A percentile compares a stretch with the other conserved stretches of the same genome.
Conservation (phyloP, 1,140 invertebrate species). For the Pectinophora gossypiella region DNA sequence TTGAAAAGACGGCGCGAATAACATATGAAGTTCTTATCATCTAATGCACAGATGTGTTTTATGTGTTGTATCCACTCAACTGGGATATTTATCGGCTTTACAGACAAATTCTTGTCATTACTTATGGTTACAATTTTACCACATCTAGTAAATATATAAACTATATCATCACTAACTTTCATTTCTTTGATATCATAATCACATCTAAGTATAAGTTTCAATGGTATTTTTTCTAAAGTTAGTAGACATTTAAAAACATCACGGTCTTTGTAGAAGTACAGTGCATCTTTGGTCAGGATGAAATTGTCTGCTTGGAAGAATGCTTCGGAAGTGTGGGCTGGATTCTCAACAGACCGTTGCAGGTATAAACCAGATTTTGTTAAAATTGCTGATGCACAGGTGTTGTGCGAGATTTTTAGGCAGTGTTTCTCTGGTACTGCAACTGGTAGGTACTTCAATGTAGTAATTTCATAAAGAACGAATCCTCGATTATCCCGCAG, state of each 20-base stretch:
- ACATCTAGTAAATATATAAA: constrained; percentile 51
- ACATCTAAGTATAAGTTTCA: constrained; percentile 38
- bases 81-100: constrained; percentile 39
- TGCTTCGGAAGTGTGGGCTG: constrained; percentile 25
- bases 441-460: constrained; percentile 51
- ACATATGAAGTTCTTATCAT: constrained; percentile 55
- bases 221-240: constrained; percentile 20
- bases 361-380: constrained; percentile 38
- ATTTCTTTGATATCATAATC: constrained; percentile 55
- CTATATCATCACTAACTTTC: constrained; percentile 25
- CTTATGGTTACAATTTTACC: constrained; percentile 46
- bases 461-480: constrained; percentile 45
- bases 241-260: constrained; percentile 53
- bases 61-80: constrained; percentile 55
- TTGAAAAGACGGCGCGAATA: constrained; percentile 55
- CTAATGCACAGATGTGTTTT: constrained; percentile 44
- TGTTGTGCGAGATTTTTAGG: constrained; percentile 49
- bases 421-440: constrained; percentile 47
- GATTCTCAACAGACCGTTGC: constrained; percentile 39
- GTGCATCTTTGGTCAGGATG: constrained; percentile 25
- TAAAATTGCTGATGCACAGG: constrained; percentile 37
- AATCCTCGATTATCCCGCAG: constrained; percentile 45
- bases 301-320: constrained; percentile 52
- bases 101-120: constrained; percentile 23
- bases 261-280: constrained; percentile 47